Base-by-base conservation (phyloP, 2,113 vertebrate species). In the Cariama cristata region DNA sequence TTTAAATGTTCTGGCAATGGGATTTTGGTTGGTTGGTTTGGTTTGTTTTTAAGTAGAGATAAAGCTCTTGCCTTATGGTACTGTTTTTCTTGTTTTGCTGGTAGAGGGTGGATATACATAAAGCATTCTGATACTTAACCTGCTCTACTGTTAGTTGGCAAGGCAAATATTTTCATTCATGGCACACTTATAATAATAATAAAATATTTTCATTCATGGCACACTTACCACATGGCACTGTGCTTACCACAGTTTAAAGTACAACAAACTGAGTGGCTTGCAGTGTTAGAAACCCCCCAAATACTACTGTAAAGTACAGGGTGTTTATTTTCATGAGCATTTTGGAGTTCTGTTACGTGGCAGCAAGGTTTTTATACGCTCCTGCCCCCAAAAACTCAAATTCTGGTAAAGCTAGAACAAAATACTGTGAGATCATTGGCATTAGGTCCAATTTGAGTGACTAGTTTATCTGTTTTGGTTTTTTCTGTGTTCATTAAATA, bases 201-300 rank as follows among this genome's bases (percentile, higher is more conserved):
- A n/a, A 98, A 97, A 94, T 99, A 98, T 2, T 94, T 93, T 80
- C 98, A 98, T 22, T 96, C 89, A 94, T 99, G 99, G 91, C 98
- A 99, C 49, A 96, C 96, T 94, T 98, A 88, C 98, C 99, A 47
- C n/a, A n/a, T n/a, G n/a, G n/a, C n/a, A n/a, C 53, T 97, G 96
- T 99, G 99, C 67, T 98, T 97, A 42, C 96, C 97, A 93, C 98
- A 99, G 93, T 98, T 99, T 84, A 99, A 97, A 92, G 98, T 98
- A 85, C 98, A 99, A 42, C 98, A 98, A 98, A 99, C 98, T 20
- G 98, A 99, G 59, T 99, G 99, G 97, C 98, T 99, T 84, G 9
- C 45, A 44, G 21, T 69, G 30, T 91, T 91, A 86, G 49, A 86
- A 80, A 9, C 6, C 22, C n/a, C 27, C 3, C 16, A 30, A 76